Evolutionary conservation across 2,797 vertebrate species (phyloP), one percentile per base, ranked within the genome.

Genomic region (Epinephelus malabaricus): DNA sequence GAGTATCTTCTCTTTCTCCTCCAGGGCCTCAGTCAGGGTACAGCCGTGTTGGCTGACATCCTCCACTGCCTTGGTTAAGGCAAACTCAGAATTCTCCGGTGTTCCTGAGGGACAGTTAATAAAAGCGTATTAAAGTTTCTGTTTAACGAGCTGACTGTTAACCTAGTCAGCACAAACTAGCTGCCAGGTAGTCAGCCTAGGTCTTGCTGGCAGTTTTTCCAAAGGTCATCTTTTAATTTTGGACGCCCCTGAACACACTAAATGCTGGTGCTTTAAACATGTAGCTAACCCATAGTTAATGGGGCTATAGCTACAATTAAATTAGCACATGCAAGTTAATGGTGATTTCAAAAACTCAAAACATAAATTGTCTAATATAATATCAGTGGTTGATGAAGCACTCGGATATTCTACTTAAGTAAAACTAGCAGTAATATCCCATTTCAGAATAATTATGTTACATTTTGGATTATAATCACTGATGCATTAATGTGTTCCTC

Each of bases 21-120:
- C 83, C 5, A 95, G 84, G 18, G 83, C 77, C 43, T 75, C 68
- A 0, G 63, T 78, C 69, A 91, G 90, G 23, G 59, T 40, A 9
- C n/a, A 67, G 55, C 88, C 71, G 13, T 91, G 91, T 2, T 89
- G 82, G 67, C 86, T 84, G 14, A 92, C 81, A 12, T 92, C 90
- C 67, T 91, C 82, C 54, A 94, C 71, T 0, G 89, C 89, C 30
- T 85, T 89, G 2, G 49, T 84, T 21, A 95, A 62, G 8, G 90
- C 81, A 38, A 78, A 91, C 12, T 45, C 85, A 6, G 64, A 30
- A 5, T 30, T 45, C 19, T 81, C 80, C 3, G 73, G 40, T 5
- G 61, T 17, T 49, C 38, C 90, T 90, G 38, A 49, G 23, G 12
- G 46, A 7, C 5, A 46, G 5, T n/a, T 3, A 11, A 43, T 21